phyloP scores from a whole-genome alignment of 2,888 invertebrate species.

The Sinelater perroti region DNA sequence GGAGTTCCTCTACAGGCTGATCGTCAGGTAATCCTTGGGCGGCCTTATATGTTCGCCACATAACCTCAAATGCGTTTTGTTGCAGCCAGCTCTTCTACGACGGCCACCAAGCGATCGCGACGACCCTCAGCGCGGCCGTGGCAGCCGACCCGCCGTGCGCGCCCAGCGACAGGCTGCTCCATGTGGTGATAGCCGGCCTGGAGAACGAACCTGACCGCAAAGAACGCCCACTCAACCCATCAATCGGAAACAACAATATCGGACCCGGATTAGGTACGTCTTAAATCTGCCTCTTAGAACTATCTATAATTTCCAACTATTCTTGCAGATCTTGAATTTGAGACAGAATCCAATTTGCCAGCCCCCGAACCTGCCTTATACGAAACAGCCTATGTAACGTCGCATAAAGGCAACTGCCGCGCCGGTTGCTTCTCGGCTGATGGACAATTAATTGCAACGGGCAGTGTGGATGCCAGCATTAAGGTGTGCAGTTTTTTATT shows the following conservation, averaged over 20 bases:
- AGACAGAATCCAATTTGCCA: conserved; percentile 91
- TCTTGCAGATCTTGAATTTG: conserved; percentile 86
- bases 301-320: background rate
- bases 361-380: conserved; percentile 98
- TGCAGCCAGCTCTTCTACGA: conserved; percentile 95
- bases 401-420: conserved; percentile 95
- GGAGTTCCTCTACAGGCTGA: conserved; percentile 87
- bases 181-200: conserved; percentile 85
- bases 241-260: conserved; percentile 69
- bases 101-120: conserved; percentile 93
- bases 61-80: conserved; percentile 5
- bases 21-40: conserved; percentile 87
- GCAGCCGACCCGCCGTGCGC: conserved; percentile 95
- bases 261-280: conserved; percentile 70
- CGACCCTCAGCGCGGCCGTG: conserved; percentile 81
- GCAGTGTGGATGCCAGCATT: conserved; percentile 97
- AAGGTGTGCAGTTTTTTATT: too few relatives aligned
- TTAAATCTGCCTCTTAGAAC: background rate
- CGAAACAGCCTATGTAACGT: conserved; percentile 98
- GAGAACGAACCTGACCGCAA: conserved; percentile 82
- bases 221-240: conserved; percentile 67
- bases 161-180: conserved; percentile 91
- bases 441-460: conserved; percentile 96
- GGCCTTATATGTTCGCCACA: conserved; percentile 7
- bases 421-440: conserved; percentile 96